These are phyloP conservation scores for Pteronotus mesoamericanus DNA, from an alignment of 2,797 vertebrate species.

Conservation along the genomic window DNA sequence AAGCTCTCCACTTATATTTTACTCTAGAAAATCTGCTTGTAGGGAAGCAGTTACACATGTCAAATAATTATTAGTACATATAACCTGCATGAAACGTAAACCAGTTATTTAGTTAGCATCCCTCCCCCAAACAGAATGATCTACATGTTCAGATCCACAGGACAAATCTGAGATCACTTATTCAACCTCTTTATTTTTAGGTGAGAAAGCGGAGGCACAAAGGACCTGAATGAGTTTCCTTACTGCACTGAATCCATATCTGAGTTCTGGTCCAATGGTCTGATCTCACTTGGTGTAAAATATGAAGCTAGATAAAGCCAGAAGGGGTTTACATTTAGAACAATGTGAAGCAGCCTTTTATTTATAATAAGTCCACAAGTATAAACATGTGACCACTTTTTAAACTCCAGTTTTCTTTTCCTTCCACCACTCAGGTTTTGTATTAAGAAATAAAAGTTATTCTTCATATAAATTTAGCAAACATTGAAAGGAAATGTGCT, in stretches of 20 bases:
- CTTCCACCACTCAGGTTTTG: constrained; percentile 6
- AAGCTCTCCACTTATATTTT: not conserved
- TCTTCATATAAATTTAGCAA: constrained; percentile 59
- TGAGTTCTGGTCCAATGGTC: not conserved
- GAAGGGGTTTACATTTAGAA: constrained; percentile 37
- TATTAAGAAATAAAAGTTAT: constrained; percentile 46
- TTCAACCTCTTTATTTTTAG: not conserved
- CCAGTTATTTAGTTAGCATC: not conserved
- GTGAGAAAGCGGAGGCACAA: not conserved
- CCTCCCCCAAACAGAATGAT: not conserved
- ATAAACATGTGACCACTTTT: constrained; percentile 45
- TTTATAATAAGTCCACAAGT: constrained; percentile 38
- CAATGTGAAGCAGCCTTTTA: not conserved
- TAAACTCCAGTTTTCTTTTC: constrained; percentile 3
- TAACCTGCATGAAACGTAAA: not conserved
- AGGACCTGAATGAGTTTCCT: not conserved
- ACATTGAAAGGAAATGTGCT: constrained; percentile 46
- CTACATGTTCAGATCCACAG: not conserved
- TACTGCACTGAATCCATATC: not conserved
- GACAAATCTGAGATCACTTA: not conserved
- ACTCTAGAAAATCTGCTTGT: constrained; percentile 24
- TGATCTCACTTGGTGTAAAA: constrained; percentile 35
- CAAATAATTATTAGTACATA: constrained; percentile 19
- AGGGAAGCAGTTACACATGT: constrained; percentile 6
- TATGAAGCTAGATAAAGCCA: constrained; percentile 6